Percentiles rank a stretch among this genome's conserved stretches.
Evolutionary conservation across 2,888 invertebrate genomes (phyloP).

Genomic region (Macrophya alboannulata): DNA sequence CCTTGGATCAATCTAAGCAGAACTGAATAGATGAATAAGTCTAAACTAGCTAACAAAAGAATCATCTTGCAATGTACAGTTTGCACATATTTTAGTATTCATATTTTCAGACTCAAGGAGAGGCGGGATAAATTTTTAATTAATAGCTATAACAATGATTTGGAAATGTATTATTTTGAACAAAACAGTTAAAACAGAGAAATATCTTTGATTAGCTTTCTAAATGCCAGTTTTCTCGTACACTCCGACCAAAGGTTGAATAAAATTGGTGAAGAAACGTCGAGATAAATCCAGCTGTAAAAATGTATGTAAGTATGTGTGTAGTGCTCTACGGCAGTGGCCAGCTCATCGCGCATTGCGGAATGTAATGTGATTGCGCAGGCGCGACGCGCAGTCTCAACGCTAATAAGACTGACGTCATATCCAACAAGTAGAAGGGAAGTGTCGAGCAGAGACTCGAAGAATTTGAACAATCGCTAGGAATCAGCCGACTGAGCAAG

Average conservation of each 20-base stretch:
- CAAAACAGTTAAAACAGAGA: not conserved
- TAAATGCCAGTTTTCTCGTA: not conserved
- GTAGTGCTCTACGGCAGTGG: conserved; percentile 3
- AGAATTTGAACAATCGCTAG: conserved; percentile 40
- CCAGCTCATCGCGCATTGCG: conserved; percentile 41
- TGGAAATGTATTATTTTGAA: not conserved
- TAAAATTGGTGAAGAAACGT: not conserved
- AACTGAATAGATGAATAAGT: not conserved
- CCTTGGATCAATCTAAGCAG: conserved; percentile 10
- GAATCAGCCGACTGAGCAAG: conserved; percentile 25
- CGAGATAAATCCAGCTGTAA: not conserved
- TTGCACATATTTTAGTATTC: not conserved
- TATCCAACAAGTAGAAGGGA: conserved; percentile 28
- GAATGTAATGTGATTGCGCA: conserved; percentile 14
- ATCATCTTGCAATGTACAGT: not conserved
- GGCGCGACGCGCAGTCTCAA: conserved; percentile 45
- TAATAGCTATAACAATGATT: not conserved
- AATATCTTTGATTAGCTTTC: not conserved
- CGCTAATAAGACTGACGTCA: conserved; percentile 34
- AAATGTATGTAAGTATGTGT: not conserved
- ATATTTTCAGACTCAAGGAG: not conserved
- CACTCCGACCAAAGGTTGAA: not conserved
- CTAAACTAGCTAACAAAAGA: not conserved
- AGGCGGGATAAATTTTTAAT: not conserved
- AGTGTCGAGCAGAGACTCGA: conserved; percentile 35